phyloP scores from a whole-genome alignment of 2,113 vertebrate species.

The Tragulus kanchil region DNA sequence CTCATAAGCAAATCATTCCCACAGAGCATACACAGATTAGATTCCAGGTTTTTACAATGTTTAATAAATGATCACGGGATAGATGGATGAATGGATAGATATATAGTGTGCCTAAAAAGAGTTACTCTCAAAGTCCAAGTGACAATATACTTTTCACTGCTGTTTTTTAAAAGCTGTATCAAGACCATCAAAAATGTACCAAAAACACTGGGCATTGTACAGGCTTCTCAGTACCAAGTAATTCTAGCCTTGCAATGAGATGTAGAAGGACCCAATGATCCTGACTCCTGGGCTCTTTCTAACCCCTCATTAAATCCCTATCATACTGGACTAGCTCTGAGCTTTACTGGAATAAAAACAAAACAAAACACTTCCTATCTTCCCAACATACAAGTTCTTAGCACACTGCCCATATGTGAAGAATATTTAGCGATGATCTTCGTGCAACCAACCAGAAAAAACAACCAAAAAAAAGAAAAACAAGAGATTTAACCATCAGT shows the following conservation, averaged over 20 bases:
- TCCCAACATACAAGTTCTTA: constrained; percentile 9
- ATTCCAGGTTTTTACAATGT: not conserved
- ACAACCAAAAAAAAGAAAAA: not conserved
- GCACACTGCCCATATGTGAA: constrained; percentile 4
- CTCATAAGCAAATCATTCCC: not conserved
- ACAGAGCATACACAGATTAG: not conserved
- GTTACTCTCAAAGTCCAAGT: not conserved
- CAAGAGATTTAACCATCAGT: constrained; percentile 71
- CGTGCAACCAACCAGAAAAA: constrained; percentile 58
- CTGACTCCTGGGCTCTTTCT: constrained; percentile 17
- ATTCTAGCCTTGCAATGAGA: not conserved
- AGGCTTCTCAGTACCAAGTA: not conserved
- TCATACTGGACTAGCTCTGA: constrained; percentile 3
- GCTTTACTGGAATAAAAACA: not conserved
- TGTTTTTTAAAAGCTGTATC: not conserved
- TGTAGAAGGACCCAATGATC: not conserved
- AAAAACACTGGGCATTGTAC: not conserved
- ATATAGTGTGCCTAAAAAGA: constrained; percentile 19
- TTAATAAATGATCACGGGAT: not conserved
- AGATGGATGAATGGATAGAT: not conserved
- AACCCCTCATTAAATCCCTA: constrained; percentile 39
- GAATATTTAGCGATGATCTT: constrained; percentile 51
- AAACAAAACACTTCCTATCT: not conserved
- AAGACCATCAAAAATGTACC: not conserved
- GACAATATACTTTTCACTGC: constrained; percentile 12